These are phyloP conservation scores for Eristalinus sepulchralis DNA, from an alignment of 2,888 invertebrate genomes.

Conservation along the genomic window DNA sequence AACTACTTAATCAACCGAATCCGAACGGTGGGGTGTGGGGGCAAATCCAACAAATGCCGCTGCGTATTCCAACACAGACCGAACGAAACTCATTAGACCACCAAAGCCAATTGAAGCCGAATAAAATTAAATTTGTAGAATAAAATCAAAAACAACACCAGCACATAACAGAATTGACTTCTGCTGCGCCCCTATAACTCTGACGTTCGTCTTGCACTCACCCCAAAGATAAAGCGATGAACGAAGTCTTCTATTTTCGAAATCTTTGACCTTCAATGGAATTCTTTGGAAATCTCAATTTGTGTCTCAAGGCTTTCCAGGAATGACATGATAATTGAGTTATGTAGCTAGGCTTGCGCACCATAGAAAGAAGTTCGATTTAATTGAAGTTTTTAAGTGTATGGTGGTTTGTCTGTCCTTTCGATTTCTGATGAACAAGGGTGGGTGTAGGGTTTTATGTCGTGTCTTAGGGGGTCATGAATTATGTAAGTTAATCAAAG, in stretches of 20 bases:
- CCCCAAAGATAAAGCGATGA: constrained; percentile 1
- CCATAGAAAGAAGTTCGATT: not conserved
- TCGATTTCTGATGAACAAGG: not conserved
- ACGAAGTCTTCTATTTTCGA: not conserved
- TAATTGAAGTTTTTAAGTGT: not conserved
- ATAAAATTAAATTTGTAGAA: not conserved
- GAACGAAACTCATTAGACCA: too few species aligned
- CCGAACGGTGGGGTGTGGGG: not conserved
- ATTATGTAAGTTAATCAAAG: not conserved
- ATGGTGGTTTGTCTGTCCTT: not conserved
- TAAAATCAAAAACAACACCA: not conserved
- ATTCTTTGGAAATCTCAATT: constrained; percentile 20
- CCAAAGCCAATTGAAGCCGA: too few species aligned
- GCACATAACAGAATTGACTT: too few species aligned
- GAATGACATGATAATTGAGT: constrained; percentile 14
- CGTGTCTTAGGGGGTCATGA: not conserved
- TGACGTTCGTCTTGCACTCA: constrained; percentile 2
- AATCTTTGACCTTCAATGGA: constrained; percentile 33
- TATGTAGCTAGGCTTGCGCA: not conserved
- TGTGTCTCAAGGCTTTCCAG: not conserved
- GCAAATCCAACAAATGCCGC: not conserved
- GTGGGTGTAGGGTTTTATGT: not conserved
- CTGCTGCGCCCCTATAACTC: not conserved
- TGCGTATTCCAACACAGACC: not conserved
- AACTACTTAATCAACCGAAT: not conserved